Evolutionary conservation across 2,888 invertebrate genomes (phyloP).

Genomic region (Trimorus sp.): DNA sequence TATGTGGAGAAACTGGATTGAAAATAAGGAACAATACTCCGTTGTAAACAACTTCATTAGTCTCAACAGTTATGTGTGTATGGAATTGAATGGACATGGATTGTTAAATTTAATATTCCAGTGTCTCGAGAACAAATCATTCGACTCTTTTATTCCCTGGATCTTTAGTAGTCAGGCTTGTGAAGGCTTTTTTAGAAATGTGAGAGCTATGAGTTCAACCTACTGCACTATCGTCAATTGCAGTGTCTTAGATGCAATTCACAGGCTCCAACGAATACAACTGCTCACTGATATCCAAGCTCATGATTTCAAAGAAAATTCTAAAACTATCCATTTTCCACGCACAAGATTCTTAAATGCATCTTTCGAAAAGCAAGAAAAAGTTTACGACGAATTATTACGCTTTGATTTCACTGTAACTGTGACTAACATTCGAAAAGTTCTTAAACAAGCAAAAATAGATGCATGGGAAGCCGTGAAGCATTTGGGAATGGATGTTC

Average conservation of each 20-base stretch:
- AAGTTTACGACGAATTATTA: neutral
- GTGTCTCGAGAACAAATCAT: constrained; percentile 13
- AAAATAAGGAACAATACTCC: constrained; percentile 54
- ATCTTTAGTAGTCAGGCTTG: constrained; percentile 43
- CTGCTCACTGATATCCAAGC: constrained; percentile 50
- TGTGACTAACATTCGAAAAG: neutral
- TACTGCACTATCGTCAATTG: constrained; percentile 35
- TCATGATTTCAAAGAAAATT: constrained; percentile 32
- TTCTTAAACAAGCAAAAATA: neutral
- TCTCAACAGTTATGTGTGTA: constrained; percentile 34
- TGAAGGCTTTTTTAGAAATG: constrained; percentile 56
- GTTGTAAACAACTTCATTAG: constrained; percentile 67
- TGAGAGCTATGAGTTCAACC: constrained; percentile 30
- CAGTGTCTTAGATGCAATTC: constrained; percentile 50
- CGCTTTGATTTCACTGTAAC: neutral
- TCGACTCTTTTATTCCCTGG: constrained; percentile 13
- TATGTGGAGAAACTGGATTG: constrained; percentile 67
- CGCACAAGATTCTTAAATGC: constrained; percentile 14
- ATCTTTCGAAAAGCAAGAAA: constrained; percentile 1
- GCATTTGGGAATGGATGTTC: neutral
- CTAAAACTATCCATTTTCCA: constrained; percentile 8
- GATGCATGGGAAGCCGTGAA: neutral
- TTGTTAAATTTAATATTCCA: constrained; percentile 20
- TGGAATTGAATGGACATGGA: constrained; percentile 33
- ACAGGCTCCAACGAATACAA: constrained; percentile 51